These are phyloP conservation scores for Python bivittatus DNA, from an alignment of 2,113 vertebrate species.

Conservation along the genomic window DNA sequence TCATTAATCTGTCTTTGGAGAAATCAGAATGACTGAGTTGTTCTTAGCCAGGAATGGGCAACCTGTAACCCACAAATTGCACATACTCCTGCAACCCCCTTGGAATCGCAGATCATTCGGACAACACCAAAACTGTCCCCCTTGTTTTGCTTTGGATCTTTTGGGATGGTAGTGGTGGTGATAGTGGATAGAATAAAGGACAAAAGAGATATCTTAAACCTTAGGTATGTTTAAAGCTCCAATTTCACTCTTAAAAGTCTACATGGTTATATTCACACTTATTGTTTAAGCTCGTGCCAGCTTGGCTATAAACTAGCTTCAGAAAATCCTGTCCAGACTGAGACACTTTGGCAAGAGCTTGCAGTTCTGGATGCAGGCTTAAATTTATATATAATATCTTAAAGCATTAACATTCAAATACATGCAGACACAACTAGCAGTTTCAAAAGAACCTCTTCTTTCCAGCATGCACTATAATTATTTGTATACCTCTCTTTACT, in stretches of 20 bases:
- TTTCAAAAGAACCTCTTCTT: too few species aligned
- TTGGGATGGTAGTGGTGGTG: neutral
- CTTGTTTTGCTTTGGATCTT: neutral
- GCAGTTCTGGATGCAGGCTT: neutral
- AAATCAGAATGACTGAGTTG: neutral
- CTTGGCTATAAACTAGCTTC: neutral
- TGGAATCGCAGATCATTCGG: neutral
- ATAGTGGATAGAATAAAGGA: neutral
- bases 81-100: neutral
- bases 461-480: neutral
- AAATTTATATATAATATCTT: too few species aligned
- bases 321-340: neutral
- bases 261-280: neutral
- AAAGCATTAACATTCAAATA: too few species aligned
- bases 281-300: neutral
- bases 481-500: too few species aligned
- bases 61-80: neutral
- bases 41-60: neutral
- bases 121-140: neutral
- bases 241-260: neutral
- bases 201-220: neutral
- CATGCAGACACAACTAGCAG: neutral
- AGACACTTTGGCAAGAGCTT: neutral
- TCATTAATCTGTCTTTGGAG: neutral
- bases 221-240: neutral